These are phyloP conservation scores for Rutpela maculata DNA, from an alignment of 2,888 invertebrate genomes.

Conservation along the genomic window DNA sequence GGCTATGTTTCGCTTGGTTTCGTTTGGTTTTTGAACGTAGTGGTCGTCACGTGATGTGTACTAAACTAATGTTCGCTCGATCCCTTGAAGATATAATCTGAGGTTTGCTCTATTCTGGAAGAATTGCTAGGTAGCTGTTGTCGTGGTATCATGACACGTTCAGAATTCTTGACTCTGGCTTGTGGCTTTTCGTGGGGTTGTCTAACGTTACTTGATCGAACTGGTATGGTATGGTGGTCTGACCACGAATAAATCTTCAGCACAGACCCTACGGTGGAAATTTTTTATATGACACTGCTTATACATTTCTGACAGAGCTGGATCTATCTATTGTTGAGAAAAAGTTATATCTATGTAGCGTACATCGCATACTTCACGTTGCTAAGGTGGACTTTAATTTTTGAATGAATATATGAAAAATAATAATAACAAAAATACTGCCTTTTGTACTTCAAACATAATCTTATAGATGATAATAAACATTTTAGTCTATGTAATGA, in stretches of 20 bases:
- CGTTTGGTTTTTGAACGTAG: slow-evolving; percentile 65
- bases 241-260: slow-evolving; percentile 63
- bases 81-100: slow-evolving; percentile 67
- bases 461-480: no score
- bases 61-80: slow-evolving; percentile 60
- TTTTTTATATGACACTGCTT: slow-evolving; percentile 32
- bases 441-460: no score
- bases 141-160: slow-evolving; percentile 68
- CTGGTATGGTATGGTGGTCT: slow-evolving; percentile 47
- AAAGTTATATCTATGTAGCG: no score
- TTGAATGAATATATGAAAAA: no score
- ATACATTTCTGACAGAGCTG: slow-evolving; percentile 22
- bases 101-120: slow-evolving; percentile 64
- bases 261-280: slow-evolving; percentile 55
- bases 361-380: no score
- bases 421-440: no score
- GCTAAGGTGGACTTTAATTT: no score
- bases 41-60: slow-evolving; percentile 64
- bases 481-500: no score
- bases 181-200: slow-evolving; percentile 48
- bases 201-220: slow-evolving; percentile 58
- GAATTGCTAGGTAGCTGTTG: slow-evolving; percentile 66
- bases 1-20: slow-evolving; percentile 67
- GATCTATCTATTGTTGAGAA: neutral
- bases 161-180: slow-evolving; percentile 54